phyloP scores from a whole-genome alignment of 2,888 invertebrate genomes.

The Smittia aterrima region DNA sequence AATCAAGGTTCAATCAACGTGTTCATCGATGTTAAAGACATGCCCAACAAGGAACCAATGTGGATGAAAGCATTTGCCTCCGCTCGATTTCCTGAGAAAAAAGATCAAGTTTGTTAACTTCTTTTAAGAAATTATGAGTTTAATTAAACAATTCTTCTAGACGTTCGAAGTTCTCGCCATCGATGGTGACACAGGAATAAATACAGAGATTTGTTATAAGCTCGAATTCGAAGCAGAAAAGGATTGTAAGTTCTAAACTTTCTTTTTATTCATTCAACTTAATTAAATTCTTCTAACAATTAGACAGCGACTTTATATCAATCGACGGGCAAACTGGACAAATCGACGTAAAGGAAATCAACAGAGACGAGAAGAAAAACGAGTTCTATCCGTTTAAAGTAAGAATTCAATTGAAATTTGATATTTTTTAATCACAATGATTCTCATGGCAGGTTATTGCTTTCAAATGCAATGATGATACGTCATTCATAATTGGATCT shows the following conservation, averaged over 20 bases:
- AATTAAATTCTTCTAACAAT: not conserved
- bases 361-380: constrained; percentile 55
- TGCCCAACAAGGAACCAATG: constrained; percentile 60
- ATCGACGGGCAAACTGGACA: constrained; percentile 45
- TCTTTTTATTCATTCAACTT: not conserved
- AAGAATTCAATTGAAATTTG: constrained; percentile 35
- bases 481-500: constrained; percentile 49
- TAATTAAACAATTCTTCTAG: constrained; percentile 43
- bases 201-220: constrained; percentile 57
- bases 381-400: constrained; percentile 54
- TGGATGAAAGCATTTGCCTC: constrained; percentile 61
- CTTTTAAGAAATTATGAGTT: too few relatives aligned
- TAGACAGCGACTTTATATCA: constrained; percentile 45
- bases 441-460: constrained; percentile 53
- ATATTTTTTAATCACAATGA: not conserved
- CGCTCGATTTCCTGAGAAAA: constrained; percentile 60
- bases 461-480: constrained; percentile 51
- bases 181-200: constrained; percentile 63
- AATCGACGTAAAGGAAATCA: constrained; percentile 48
- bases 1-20: constrained; percentile 51
- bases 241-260: constrained; percentile 48
- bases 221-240: constrained; percentile 51
- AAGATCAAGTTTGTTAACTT: constrained; percentile 48
- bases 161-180: constrained; percentile 57
- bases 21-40: constrained; percentile 60